Evolutionary conservation across 2,797 vertebrate species (phyloP), one percentile per base, ranked within the genome.

Genomic region (Clarias pachynema): DNA sequence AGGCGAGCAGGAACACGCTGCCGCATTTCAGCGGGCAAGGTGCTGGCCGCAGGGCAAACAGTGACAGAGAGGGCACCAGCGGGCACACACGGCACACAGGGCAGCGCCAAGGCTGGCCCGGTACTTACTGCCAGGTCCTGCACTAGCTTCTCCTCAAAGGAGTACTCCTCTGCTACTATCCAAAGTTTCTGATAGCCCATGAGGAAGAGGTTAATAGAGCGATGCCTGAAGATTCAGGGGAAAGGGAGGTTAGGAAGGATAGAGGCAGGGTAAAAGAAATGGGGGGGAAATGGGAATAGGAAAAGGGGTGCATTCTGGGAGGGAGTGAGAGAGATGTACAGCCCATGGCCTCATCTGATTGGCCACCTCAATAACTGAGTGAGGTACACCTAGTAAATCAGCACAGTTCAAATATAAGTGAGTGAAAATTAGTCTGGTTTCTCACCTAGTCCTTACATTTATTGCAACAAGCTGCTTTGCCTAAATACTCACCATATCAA

Each of bases 81-180:
- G 59, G 81, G 88, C 89, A 88, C 86, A 89, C 90, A 89, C 89
- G 88, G 89, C 90, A 90, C 86, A 89, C 85, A 86, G 79, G 91
- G 86, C 89, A 93, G 93, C 75, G 88, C 92, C 86, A 90, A 83
- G 90, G 89, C 86, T 85, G 89, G 92, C 92, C 95, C 95, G 91
- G 96, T 99, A 99, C 98, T 99, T 99, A 99, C 98, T 97, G 98
- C 97, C 97, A 99, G 96, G 95, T 99, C 98, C 96, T 99, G 97
- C 93, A 99, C 97, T 98, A 99, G 97, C 95, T 96, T 99, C 96
- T 99, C 98, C 97, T 99, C 98, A 99, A 99, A 99, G 94, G 96
- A 97, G 97, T 99, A 96, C 94, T 98, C 97, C 96, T 98, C 98
- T 97, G 97, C 96, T 96, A 98, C 97, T 98, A 99, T 99, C 98